Evolutionary conservation across 2,113 vertebrate species (phyloP), one percentile per base, ranked within the genome.

Genomic region (Callospermophilus lateralis): DNA sequence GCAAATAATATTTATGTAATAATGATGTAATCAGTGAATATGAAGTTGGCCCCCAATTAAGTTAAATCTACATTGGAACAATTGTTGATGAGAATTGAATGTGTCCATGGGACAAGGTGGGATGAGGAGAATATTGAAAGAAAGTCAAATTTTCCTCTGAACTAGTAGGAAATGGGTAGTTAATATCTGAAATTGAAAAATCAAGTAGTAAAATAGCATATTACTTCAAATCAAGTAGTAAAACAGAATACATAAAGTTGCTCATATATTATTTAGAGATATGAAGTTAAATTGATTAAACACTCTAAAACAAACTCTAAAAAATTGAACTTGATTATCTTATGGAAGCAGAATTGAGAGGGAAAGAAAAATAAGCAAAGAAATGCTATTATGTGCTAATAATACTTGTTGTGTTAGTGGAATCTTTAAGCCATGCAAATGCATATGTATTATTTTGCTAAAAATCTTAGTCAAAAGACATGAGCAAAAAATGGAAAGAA

Each of bases 401-500:
- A 80, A 73, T 53, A 28, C 45, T 79, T 89, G 3, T 73, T 53
- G 20, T 74, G 16, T 28, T 70, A 91, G 61, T 13, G 28, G 16
- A 83, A 87, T 1, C 7, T 81, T 68, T 76, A 96, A 37, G 70
- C 15, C 32, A 63, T 63, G 61, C 24, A 26, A 24, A 32, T 45
- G 17, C 30, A 65, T 30, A 42, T 65, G 6, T 45, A 67, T 32
- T 79, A 85, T 65, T 74, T 79, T 85, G 55, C 32, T 68, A 74
- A 80, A 89, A 80, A 74, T 39, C 74, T 53, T 32, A 65, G 30
- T 53, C 73, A 65, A 86, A 84, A 90, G 8, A 93, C 45, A 90
- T 61, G 32, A 95, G 48, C 74, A 37, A 65, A 90, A 96, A 86
- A 79, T 72, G 12, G 73, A 85, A 89, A 90, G 17, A 90, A 53